A percentile compares a stretch with the other conserved stretches of the same genome.
These are phyloP conservation scores for Stenoptilia bipunctidactyla DNA, from an alignment of 2,888 invertebrate species.

Conservation along the genomic window DNA sequence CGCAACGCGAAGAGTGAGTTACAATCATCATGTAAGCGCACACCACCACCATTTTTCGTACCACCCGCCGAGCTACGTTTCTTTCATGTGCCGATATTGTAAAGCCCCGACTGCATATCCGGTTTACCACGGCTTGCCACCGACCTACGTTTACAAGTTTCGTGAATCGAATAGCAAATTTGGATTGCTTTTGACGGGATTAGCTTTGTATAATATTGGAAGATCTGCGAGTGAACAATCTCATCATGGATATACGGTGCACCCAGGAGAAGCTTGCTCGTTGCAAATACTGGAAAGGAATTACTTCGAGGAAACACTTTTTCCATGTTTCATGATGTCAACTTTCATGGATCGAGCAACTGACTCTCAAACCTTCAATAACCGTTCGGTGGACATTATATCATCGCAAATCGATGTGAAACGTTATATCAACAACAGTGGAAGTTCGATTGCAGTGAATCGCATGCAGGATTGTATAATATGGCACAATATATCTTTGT, in stretches of 20 bases:
- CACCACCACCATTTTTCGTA: constrained; percentile 47
- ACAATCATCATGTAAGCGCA: constrained; percentile 33
- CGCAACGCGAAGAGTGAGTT: constrained; percentile 12
- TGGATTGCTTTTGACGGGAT: constrained; percentile 42
- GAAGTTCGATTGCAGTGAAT: constrained; percentile 30
- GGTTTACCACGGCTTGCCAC: constrained; percentile 47
- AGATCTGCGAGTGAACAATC: constrained; percentile 31
- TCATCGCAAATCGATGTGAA: constrained; percentile 37
- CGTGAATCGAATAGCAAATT: constrained; percentile 43
- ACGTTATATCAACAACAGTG: constrained; percentile 29
- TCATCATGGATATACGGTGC: constrained; percentile 30
- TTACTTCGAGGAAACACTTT: constrained; percentile 40
- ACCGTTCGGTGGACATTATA: constrained; percentile 37
- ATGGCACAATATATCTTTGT: constrained; percentile 45
- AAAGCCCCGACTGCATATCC: constrained; percentile 38
- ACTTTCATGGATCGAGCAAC: constrained; percentile 37
- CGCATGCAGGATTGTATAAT: constrained; percentile 44
- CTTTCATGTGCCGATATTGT: constrained; percentile 44
- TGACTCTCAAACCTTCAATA: constrained; percentile 21
- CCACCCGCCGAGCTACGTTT: constrained; percentile 46
- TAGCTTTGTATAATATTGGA: constrained; percentile 55
- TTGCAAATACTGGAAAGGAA: constrained; percentile 41
- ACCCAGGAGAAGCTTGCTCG: constrained; percentile 40
- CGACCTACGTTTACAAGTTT: constrained; percentile 50
- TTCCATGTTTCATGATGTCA: constrained; percentile 56